Evolutionary conservation across 2,888 invertebrate genomes (phyloP), one percentile per base, ranked within the genome.

Genomic region (Eupithecia abbreviata): DNA sequence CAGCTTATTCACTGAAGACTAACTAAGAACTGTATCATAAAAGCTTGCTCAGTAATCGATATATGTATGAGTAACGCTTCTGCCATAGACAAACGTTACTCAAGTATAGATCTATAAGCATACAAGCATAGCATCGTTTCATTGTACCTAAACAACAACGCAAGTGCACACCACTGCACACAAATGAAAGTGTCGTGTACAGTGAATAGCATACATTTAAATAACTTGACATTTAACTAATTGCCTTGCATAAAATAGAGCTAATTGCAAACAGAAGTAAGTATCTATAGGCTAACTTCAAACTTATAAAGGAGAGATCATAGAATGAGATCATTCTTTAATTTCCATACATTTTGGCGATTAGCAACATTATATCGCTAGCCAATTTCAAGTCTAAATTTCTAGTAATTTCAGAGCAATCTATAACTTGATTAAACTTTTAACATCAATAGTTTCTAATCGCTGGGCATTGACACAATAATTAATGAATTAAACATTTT

Each of bases 401-500:
- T 68, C n/a, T 45, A 18, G 41, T 6, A 30, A 47, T 77, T 75
- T 73, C 18, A 67, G 71, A 75, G 47, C 68, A 73, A 78, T 75
- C 67, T 71, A 72, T 78, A 67, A 41, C 69, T 78, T 78, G 78
- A 78, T 78, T 78, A 78, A 74, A 75, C 71, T 49, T 75, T 69
- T 65, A 68, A 68, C 71, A 75, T 73, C 68, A 74, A 78, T 73
- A 73, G 76, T 71, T 75, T 78, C 55, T 75, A 78, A 78, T 74
- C 73, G 73, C 65, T 75, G 74, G 74, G 69, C 76, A 78, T 69
- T 74, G 78, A 78, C 78, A 81, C 80, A 81, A 92, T 91, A 90
- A 93, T 91, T 92, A 92, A 93, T 93, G 90, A 91, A 93, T 90
- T 90, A 90, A 92, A 90, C 85, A 88, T 85, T 90, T 90, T 89